These are phyloP conservation scores for Marasmarcha lunaedactyla DNA, from an alignment of 2,888 invertebrate species.

Conservation along the genomic window DNA sequence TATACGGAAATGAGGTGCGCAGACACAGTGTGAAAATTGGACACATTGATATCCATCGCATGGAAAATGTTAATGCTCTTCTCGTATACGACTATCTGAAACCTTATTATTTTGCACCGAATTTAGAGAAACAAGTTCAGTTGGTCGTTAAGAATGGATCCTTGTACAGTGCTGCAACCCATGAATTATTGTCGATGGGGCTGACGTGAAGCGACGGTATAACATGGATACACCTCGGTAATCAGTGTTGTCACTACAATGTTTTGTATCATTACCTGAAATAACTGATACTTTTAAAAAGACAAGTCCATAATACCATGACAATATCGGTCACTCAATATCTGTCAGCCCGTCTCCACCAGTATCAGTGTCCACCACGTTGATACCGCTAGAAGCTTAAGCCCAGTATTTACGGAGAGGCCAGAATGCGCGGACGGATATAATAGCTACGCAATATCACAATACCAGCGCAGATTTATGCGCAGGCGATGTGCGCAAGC, in stretches of 20 bases:
- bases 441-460: constrained; percentile 71
- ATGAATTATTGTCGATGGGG: too few relatives aligned
- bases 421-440: constrained; percentile 37
- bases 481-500: constrained; percentile 57
- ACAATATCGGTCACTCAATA: too few relatives aligned
- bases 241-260: not conserved
- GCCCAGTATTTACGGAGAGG: constrained; percentile 54
- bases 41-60: not conserved
- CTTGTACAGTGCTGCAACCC: too few relatives aligned
- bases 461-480: constrained; percentile 68
- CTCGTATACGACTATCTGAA: not conserved
- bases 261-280: not conserved
- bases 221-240: not conserved
- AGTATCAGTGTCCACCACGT: too few relatives aligned
- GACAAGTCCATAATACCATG: too few relatives aligned
- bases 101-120: constrained; percentile 1
- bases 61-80: not conserved
- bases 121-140: not conserved
- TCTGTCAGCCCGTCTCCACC: too few relatives aligned
- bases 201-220: not conserved
- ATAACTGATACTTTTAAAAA: too few relatives aligned
- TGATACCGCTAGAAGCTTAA: too few relatives aligned
- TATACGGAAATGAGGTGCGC: constrained; percentile 26
- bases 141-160: too few relatives aligned
- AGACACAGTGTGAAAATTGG: constrained; percentile 5